These are phyloP conservation scores for Calameuta pallipes DNA, from an alignment of 2,888 invertebrate genomes.

Conservation along the genomic window DNA sequence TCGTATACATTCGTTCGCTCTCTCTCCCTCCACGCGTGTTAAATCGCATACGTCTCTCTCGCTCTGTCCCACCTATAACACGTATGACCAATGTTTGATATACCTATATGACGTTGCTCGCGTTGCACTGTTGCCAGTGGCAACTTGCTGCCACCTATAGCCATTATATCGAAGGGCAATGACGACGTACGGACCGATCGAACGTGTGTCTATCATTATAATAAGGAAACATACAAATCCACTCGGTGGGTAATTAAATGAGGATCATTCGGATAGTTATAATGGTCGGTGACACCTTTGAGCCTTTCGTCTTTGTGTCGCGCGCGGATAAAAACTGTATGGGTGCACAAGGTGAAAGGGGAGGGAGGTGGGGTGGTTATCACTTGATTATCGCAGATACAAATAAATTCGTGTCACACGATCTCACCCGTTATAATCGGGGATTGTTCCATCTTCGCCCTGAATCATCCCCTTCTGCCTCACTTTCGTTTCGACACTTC, in stretches of 20 bases:
- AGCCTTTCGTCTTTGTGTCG: conserved; percentile 27
- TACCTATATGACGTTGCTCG: background rate
- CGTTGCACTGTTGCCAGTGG: background rate
- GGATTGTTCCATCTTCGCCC: background rate
- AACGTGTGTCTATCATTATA: conserved; percentile 27
- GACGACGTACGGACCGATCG: background rate
- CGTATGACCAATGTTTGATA: background rate
- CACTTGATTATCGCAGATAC: background rate
- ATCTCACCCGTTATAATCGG: background rate
- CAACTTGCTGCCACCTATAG: background rate
- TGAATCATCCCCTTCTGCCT: conserved; percentile 1
- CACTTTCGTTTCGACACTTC: background rate
- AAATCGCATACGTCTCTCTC: background rate
- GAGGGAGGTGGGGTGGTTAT: background rate
- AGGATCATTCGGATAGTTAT: conserved; percentile 37
- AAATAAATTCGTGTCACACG: background rate
- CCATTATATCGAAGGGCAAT: background rate
- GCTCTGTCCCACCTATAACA: conserved; percentile 1
- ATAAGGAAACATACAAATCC: conserved; percentile 24
- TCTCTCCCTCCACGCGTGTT: conserved; percentile 17
- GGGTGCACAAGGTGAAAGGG: background rate
- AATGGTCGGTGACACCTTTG: conserved; percentile 29
- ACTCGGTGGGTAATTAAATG: conserved; percentile 37
- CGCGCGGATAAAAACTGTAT: conserved; percentile 2
- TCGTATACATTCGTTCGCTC: conserved; percentile 25